These are phyloP conservation scores for Latheticus oryzae DNA, from an alignment of 2,888 invertebrate genomes.

Conservation along the genomic window DNA sequence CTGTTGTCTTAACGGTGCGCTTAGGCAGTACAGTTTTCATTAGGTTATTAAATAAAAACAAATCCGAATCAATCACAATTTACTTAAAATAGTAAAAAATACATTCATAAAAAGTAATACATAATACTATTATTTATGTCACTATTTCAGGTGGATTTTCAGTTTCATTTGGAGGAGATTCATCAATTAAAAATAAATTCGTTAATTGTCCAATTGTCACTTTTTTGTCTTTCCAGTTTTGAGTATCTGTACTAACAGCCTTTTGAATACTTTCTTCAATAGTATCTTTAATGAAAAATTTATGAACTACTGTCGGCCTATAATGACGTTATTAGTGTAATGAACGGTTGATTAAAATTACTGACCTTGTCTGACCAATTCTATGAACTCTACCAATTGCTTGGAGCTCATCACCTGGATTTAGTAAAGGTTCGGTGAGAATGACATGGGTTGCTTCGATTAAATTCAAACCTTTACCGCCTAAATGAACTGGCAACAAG, in stretches of 20 bases:
- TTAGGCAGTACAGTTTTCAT: too few relatives aligned
- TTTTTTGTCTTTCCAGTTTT: slow-evolving; percentile 64
- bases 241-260: slow-evolving; percentile 64
- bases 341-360: slow-evolving; percentile 14
- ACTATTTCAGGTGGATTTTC: background rate
- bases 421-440: slow-evolving; percentile 79
- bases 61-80: background rate
- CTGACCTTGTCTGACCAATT: slow-evolving; percentile 78
- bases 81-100: too few relatives aligned
- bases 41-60: too few relatives aligned
- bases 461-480: slow-evolving; percentile 83
- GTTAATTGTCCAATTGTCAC: slow-evolving; percentile 65
- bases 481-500: slow-evolving; percentile 75
- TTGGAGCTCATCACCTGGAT: slow-evolving; percentile 79
- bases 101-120: too few relatives aligned
- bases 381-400: slow-evolving; percentile 83
- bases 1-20: too few relatives aligned
- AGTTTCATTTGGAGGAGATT: slow-evolving; percentile 2
- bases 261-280: slow-evolving; percentile 77
- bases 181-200: slow-evolving; percentile 57
- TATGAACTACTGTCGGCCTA: slow-evolving; percentile 76
- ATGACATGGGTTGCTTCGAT: slow-evolving; percentile 83
- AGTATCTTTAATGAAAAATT: slow-evolving; percentile 75
- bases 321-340: slow-evolving; percentile 41
- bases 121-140: too few relatives aligned